A percentile compares a stretch with the other conserved stretches of the same genome.
Conservation (phyloP, 2,888 invertebrate species). For the Lutraria lutraria region DNA sequence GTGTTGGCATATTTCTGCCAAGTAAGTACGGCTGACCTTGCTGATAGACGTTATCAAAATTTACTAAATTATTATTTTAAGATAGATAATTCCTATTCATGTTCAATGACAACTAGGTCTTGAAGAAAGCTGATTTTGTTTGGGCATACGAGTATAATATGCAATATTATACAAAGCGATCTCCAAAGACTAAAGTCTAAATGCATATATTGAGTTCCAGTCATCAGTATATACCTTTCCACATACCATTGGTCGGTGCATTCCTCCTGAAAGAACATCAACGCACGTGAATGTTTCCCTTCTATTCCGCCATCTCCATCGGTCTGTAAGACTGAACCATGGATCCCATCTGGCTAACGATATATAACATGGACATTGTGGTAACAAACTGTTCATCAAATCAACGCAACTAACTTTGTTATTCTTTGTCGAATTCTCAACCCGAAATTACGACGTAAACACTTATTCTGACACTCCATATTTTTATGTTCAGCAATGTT, state of each 20-base stretch:
- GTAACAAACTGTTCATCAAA: not conserved
- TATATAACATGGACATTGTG: slow-evolving; percentile 55
- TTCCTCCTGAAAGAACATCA: slow-evolving; percentile 25
- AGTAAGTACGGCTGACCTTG: too few species aligned
- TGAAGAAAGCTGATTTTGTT: too few species aligned
- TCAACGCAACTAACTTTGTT: slow-evolving; percentile 18
- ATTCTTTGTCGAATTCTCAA: not conserved
- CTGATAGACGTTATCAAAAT: too few species aligned
- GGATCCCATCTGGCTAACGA: slow-evolving; percentile 41
- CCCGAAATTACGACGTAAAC: not conserved
- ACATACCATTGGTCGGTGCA: slow-evolving; percentile 4
- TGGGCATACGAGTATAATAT: too few species aligned
- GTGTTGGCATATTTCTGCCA: too few species aligned
- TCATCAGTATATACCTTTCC: slow-evolving; percentile 44
- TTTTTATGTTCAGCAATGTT: too few species aligned
- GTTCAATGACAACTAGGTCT: too few species aligned
- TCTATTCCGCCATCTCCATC: not conserved
- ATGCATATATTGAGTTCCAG: too few species aligned
- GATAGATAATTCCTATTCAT: too few species aligned
- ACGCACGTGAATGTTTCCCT: not conserved
- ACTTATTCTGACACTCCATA: not conserved
- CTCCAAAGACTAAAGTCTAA: too few species aligned
- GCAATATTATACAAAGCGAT: too few species aligned
- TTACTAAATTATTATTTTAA: too few species aligned
- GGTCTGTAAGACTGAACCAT: slow-evolving; percentile 41